Conservation (phyloP, 2,113 vertebrate species). For the Rhynchomys soricoides region DNA sequence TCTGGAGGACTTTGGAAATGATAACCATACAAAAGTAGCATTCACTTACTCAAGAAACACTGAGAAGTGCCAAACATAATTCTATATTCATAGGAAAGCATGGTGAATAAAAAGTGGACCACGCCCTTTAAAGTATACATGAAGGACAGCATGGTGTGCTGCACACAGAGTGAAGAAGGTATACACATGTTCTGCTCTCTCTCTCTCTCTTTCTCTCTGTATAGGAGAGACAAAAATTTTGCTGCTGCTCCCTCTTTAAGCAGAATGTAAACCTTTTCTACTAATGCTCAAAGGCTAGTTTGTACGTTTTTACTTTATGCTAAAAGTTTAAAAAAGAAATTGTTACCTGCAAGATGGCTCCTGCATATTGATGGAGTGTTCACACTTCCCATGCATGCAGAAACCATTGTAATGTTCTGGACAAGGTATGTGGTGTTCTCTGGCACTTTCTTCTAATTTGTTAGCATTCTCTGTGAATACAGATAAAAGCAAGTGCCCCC, state of each 20-base stretch:
- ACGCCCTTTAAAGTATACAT: background rate
- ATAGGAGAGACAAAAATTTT: background rate
- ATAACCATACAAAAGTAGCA: background rate
- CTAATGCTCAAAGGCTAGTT: background rate
- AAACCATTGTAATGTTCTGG: constrained; percentile 96
- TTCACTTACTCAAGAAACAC: background rate
- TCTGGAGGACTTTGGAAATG: background rate
- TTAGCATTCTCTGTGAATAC: constrained; percentile 91
- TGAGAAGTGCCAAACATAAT: background rate
- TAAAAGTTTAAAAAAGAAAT: constrained; percentile 1
- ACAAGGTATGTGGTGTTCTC: constrained; percentile 95
- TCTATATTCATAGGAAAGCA: background rate
- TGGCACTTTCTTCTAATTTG: constrained; percentile 91
- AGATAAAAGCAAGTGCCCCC: constrained; percentile 75
- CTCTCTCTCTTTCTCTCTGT: too few relatives aligned
- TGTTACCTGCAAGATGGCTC: constrained; percentile 97
- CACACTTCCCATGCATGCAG: constrained; percentile 98
- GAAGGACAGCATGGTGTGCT: background rate
- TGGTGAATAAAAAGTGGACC: background rate
- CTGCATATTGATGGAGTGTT: constrained; percentile 93
- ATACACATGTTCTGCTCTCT: background rate
- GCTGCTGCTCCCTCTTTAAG: background rate
- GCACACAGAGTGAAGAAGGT: background rate
- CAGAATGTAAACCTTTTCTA: background rate
- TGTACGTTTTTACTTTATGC: background rate